Evolutionary conservation across 2,113 vertebrate species (phyloP).

Genomic region (Nothocercus nigrocapillus): DNA sequence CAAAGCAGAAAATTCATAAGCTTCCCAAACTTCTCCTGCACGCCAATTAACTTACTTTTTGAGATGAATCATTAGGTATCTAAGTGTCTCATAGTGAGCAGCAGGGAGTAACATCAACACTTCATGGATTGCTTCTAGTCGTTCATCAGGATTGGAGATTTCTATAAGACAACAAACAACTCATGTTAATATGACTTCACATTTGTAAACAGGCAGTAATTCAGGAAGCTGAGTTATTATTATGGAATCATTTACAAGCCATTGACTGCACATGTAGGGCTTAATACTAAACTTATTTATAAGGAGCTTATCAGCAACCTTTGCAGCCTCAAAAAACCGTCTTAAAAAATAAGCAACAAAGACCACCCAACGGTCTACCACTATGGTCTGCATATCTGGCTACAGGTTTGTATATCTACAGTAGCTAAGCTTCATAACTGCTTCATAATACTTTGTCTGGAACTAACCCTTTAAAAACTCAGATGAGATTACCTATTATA

Average conservation of each 20-base stretch:
- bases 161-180: slow-evolving; percentile 78
- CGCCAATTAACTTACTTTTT: slow-evolving; percentile 86
- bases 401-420: background rate
- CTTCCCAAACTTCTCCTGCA: background rate
- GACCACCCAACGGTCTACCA: background rate
- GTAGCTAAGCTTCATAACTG: rapidly evolving
- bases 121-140: slow-evolving; percentile 94
- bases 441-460: background rate
- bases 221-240: slow-evolving; percentile 26
- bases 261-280: background rate
- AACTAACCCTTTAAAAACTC: background rate
- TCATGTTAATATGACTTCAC: slow-evolving; percentile 10
- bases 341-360: background rate
- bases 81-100: slow-evolving; percentile 95
- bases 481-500: background rate
- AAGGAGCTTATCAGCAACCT: background rate
- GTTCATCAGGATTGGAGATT: slow-evolving; percentile 87
- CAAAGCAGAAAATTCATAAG: slow-evolving; percentile 32
- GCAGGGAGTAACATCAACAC: slow-evolving; percentile 91
- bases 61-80: slow-evolving; percentile 96
- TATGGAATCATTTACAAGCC: slow-evolving; percentile 40
- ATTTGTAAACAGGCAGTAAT: slow-evolving; percentile 37
- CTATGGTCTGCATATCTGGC: background rate
- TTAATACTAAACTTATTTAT: slow-evolving; percentile 27
- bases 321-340: background rate